Percentiles rank a stretch among this genome's conserved stretches.
These are phyloP conservation scores for Tympanuchus pallidicinctus DNA, from an alignment of 2,113 vertebrate species.

Conservation along the genomic window DNA sequence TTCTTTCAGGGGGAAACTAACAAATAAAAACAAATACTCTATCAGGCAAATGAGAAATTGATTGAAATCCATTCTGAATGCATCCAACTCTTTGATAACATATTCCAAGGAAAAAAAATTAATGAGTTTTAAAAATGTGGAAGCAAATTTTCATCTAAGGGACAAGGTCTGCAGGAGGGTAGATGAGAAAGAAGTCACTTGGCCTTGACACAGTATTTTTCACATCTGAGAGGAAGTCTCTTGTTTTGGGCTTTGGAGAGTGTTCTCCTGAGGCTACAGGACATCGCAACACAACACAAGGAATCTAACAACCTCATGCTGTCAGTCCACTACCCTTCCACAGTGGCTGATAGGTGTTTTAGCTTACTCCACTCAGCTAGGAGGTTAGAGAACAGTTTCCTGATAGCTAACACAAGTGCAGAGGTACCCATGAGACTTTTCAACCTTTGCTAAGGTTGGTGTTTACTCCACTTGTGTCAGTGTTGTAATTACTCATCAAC, in stretches of 20 bases:
- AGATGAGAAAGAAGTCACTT: neutral
- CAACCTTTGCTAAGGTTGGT: neutral
- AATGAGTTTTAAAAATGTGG: neutral
- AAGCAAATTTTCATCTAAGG: neutral
- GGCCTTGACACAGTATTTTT: neutral
- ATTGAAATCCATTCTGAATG: neutral
- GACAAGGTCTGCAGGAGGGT: neutral
- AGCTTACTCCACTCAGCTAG: rapidly evolving
- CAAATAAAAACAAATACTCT: neutral
- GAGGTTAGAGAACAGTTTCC: neutral
- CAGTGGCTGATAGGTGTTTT: neutral
- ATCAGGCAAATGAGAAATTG: neutral
- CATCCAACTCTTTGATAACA: neutral
- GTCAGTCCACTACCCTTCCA: neutral
- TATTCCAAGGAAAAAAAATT: neutral
- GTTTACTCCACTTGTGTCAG: neutral
- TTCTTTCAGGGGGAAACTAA: neutral
- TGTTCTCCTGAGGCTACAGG: neutral
- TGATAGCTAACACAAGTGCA: neutral
- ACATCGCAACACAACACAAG: neutral
- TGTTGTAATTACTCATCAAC: neutral
- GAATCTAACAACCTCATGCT: neutral
- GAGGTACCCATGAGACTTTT: neutral
- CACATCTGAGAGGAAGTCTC: neutral
- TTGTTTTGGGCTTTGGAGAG: neutral